Percentiles rank a stretch among this genome's conserved stretches.
phyloP scores from a whole-genome alignment of 2,888 invertebrate species.

The Heliconius aoede region DNA sequence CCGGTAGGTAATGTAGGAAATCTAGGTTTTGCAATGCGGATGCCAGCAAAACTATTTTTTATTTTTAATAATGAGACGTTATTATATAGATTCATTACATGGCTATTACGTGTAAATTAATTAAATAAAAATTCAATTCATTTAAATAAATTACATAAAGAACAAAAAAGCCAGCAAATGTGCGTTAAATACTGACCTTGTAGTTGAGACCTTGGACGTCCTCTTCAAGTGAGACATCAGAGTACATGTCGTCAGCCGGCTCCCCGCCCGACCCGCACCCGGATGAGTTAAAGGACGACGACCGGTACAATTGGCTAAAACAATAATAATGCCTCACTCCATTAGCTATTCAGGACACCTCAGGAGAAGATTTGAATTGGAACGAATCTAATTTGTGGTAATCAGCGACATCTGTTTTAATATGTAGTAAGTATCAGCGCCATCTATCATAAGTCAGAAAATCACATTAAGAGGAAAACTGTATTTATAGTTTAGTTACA shows the following conservation, averaged over 20 bases:
- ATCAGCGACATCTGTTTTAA: constrained; percentile 56
- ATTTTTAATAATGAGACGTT: constrained; percentile 1
- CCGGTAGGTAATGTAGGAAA: constrained; percentile 23
- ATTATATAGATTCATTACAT: not conserved
- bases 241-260: constrained; percentile 97
- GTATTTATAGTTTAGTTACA: constrained; percentile 34
- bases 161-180: not conserved
- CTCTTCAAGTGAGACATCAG: constrained; percentile 95
- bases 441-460: constrained; percentile 53
- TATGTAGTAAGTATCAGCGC: constrained; percentile 48
- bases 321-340: constrained; percentile 55
- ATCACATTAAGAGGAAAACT: not conserved
- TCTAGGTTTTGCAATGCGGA: constrained; percentile 15
- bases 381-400: constrained; percentile 36
- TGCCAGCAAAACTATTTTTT: not conserved
- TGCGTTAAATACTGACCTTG: constrained; percentile 85
- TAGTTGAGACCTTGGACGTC: constrained; percentile 97
- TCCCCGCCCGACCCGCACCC: constrained; percentile 96
- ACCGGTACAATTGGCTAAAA: constrained; percentile 94
- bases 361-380: constrained; percentile 42
- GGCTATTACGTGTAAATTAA: not conserved
- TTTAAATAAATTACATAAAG: not conserved
- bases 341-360: constrained; percentile 50
- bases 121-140: too few relatives aligned
- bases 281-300: constrained; percentile 96